These are phyloP conservation scores for Antrozous pallidus DNA, from an alignment of 2,797 vertebrate genomes.

Conservation along the genomic window DNA sequence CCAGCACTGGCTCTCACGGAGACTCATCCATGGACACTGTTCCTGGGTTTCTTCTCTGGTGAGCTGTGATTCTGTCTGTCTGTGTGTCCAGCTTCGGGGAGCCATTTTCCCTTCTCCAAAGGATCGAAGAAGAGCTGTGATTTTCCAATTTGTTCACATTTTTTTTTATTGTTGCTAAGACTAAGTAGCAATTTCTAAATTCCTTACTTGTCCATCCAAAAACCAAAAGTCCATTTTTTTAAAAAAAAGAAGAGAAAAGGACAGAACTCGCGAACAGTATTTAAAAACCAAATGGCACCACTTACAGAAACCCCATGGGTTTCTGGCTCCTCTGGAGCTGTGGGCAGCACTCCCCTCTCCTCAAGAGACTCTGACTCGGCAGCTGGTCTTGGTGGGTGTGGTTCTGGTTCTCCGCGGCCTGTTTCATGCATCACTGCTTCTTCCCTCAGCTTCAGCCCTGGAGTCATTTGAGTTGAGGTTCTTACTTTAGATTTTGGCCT, in stretches of 20 bases:
- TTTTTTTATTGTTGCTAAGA: not conserved
- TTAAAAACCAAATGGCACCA: not conserved
- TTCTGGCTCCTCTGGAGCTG: not conserved
- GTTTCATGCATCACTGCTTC: not conserved
- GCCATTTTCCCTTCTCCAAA: not conserved
- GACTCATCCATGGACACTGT: rapidly evolving
- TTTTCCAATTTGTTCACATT: not conserved
- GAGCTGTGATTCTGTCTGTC: not conserved
- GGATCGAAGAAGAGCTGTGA: not conserved
- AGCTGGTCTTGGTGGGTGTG: not conserved
- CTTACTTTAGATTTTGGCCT: not conserved
- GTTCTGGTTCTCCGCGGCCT: not conserved
- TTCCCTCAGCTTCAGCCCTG: not conserved
- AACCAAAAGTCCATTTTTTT: not conserved
- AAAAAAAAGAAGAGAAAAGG: not conserved
- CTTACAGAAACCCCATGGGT: not conserved
- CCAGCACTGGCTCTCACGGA: not conserved
- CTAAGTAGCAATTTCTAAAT: not conserved
- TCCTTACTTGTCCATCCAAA: not conserved
- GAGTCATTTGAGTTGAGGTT: not conserved
- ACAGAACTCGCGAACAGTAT: not conserved
- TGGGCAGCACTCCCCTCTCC: not conserved
- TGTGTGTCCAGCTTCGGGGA: not conserved
- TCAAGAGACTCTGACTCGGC: not conserved
- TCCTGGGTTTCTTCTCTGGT: not conserved